Percentiles rank a stretch among this genome's conserved stretches.
Conservation (phyloP, 2,797 vertebrate genomes). For the Taeniopygia guttata region DNA sequence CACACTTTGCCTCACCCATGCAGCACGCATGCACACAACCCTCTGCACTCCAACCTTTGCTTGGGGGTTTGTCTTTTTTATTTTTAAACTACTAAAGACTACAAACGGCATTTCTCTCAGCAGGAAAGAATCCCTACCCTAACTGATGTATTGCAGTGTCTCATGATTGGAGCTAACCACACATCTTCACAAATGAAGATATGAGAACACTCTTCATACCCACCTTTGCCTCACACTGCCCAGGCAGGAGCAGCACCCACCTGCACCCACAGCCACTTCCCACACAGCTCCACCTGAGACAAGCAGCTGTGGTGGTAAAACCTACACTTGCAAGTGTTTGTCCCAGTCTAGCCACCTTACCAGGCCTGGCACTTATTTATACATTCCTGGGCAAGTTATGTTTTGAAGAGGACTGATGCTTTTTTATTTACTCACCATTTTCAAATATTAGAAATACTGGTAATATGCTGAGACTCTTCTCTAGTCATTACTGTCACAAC, state of each 20-base stretch:
- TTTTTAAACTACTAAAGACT: not conserved
- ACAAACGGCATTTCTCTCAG: not conserved
- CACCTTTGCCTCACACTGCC: accelerated
- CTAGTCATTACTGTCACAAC: not conserved
- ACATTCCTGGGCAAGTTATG: not conserved
- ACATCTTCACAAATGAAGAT: not conserved
- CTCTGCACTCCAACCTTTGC: not conserved
- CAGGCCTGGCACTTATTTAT: not conserved
- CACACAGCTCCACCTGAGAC: not conserved
- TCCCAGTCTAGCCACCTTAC: not conserved
- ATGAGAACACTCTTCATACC: not conserved
- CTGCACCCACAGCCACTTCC: not conserved
- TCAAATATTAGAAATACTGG: not conserved
- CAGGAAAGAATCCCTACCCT: not conserved
- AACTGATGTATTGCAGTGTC: not conserved
- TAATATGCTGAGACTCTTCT: not conserved
- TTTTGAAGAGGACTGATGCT: not conserved
- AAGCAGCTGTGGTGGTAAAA: not conserved
- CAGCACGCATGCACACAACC: not conserved
- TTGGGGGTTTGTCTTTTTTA: accelerated
- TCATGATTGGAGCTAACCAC: not conserved
- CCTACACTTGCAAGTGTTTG: not conserved
- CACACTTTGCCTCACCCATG: accelerated
- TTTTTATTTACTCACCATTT: not conserved
- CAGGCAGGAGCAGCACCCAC: not conserved